Percentiles rank a stretch among this genome's conserved stretches.
phyloP scores from a whole-genome alignment of 2,797 vertebrate species.

The Tragopan temminckii region DNA sequence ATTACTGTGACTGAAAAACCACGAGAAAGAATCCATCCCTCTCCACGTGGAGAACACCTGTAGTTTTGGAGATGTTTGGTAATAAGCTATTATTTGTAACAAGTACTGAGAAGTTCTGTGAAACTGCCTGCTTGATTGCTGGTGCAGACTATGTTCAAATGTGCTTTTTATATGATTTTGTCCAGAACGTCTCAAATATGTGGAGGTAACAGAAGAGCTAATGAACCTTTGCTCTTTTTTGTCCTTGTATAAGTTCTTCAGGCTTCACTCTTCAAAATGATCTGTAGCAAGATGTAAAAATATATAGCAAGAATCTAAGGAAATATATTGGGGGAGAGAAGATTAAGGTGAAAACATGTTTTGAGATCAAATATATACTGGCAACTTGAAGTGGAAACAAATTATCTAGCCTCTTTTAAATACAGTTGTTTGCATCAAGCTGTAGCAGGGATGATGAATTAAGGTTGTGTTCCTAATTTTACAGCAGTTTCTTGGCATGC shows the following conservation, averaged over 20 bases:
- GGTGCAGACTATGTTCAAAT: not conserved
- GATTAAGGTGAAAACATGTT: not conserved
- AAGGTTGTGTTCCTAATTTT: not conserved
- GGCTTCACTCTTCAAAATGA: not conserved
- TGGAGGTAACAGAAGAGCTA: not conserved
- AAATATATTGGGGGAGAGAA: not conserved
- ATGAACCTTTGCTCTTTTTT: not conserved
- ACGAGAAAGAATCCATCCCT: not conserved
- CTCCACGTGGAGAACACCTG: rapidly evolving
- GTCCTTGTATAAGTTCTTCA: not conserved
- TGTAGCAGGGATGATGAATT: not conserved
- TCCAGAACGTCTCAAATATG: not conserved
- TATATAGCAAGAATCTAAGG: not conserved
- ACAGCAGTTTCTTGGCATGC: not conserved
- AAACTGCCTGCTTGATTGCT: not conserved
- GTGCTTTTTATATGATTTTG: not conserved
- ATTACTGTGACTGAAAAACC: not conserved
- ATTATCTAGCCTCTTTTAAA: not conserved
- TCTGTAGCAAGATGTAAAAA: not conserved
- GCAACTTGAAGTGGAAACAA: not conserved
- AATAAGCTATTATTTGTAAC: not conserved
- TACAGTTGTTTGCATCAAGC: not conserved
- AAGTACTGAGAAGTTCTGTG: not conserved
- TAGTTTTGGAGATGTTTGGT: not conserved
- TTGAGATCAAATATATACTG: not conserved